These are phyloP conservation scores for Heliconius sara DNA, from an alignment of 2,888 invertebrate genomes.

Conservation along the genomic window DNA sequence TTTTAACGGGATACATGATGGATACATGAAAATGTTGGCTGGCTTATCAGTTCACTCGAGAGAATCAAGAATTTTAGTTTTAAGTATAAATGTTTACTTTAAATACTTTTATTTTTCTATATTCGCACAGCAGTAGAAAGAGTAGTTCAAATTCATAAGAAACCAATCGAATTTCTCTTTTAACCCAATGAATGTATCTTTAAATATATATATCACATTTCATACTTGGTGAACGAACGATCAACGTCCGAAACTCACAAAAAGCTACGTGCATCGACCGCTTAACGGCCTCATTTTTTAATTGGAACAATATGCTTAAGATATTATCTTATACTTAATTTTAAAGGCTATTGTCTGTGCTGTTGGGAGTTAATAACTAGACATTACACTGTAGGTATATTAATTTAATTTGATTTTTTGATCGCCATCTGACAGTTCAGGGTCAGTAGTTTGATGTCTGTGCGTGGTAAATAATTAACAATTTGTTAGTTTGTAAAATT, in stretches of 20 bases:
- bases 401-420: slow-evolving; percentile 22
- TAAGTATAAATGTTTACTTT: too few relatives aligned
- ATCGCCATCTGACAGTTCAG: slow-evolving; percentile 16
- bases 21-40: too few relatives aligned
- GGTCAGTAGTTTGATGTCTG: slow-evolving; percentile 19
- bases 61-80: too few relatives aligned
- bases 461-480: slow-evolving; percentile 1
- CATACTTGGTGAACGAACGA: not conserved
- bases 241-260: slow-evolving; percentile 17
- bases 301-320: slow-evolving; percentile 30
- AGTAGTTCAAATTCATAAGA: too few relatives aligned
- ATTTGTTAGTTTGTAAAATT: too few relatives aligned
- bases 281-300: slow-evolving; percentile 33
- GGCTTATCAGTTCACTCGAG: too few relatives aligned
- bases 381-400: slow-evolving; percentile 11
- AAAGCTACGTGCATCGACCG: slow-evolving; percentile 30
- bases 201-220: not conserved
- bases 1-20: too few relatives aligned
- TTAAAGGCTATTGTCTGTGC: slow-evolving; percentile 26
- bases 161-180: too few relatives aligned
- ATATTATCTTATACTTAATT: slow-evolving; percentile 30
- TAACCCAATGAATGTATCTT: too few relatives aligned
- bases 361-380: slow-evolving; percentile 22
- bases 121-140: too few relatives aligned
- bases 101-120: too few relatives aligned